These are phyloP conservation scores for Tipula unca DNA, from an alignment of 2,888 invertebrate species.

Conservation along the genomic window DNA sequence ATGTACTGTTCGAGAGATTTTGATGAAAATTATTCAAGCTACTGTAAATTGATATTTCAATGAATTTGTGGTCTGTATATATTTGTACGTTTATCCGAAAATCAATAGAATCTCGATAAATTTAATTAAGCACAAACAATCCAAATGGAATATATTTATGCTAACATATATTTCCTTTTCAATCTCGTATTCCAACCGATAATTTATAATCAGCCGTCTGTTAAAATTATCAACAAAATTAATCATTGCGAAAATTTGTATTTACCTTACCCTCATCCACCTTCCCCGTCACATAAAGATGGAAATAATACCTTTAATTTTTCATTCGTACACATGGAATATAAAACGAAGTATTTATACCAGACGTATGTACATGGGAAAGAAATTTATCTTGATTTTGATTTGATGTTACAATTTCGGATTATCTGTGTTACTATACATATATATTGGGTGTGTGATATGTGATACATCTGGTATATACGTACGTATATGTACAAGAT, in stretches of 20 bases:
- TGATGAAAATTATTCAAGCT: not conserved
- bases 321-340: not conserved
- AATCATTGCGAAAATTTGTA: not conserved
- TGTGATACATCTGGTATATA: not conserved
- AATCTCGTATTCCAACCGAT: not conserved
- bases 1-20: not conserved
- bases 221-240: slow-evolving; percentile 8
- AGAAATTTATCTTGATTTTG: not conserved
- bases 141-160: not conserved
- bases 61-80: not conserved
- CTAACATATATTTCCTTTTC: not conserved
- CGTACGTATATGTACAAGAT: not conserved
- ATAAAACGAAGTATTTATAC: not conserved
- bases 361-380: not conserved
- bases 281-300: not conserved
- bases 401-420: not conserved
- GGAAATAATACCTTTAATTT: not conserved
- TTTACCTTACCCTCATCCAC: too few species aligned
- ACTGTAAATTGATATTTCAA: not conserved
- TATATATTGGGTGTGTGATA: not conserved
- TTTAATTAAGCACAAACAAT: not conserved
- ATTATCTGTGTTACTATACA: not conserved
- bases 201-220: slow-evolving; percentile 14
- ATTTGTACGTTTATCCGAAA: not conserved
- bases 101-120: not conserved